Conservation (phyloP, 2,888 invertebrate genomes). For the Cheilosia soror region DNA sequence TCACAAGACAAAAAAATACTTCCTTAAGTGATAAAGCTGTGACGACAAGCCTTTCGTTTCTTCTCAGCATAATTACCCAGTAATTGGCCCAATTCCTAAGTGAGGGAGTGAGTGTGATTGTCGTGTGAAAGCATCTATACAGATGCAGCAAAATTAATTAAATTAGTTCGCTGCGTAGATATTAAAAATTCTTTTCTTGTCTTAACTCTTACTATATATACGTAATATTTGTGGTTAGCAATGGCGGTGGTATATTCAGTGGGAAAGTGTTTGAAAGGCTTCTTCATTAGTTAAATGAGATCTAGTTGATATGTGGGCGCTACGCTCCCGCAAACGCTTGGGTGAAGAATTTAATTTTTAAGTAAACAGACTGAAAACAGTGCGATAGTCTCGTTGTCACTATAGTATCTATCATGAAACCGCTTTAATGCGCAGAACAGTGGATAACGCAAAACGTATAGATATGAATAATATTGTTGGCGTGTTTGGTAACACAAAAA, state of each 20-base stretch:
- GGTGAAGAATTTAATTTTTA: not conserved
- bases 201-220: constrained; percentile 1
- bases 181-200: constrained; percentile 30
- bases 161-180: constrained; percentile 64
- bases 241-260: not conserved
- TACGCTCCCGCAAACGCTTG: not conserved
- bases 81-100: constrained; percentile 70
- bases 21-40: constrained; percentile 26
- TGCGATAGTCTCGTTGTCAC: no score
- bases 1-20: not conserved
- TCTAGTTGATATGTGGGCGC: not conserved
- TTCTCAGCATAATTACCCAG: constrained; percentile 60
- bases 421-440: no score
- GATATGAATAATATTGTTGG: no score
- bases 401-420: no score
- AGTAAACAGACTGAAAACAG: not conserved
- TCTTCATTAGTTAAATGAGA: not conserved
- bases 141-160: constrained; percentile 72
- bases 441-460: no score
- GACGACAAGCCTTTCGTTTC: constrained; percentile 62
- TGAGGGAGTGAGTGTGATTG: constrained; percentile 66
- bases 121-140: constrained; percentile 70
- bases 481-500: no score
- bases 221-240: not conserved
- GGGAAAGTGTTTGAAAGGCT: not conserved